Base-by-base conservation (phyloP, 2,113 vertebrate species). In the Poicephalus meyeri region DNA sequence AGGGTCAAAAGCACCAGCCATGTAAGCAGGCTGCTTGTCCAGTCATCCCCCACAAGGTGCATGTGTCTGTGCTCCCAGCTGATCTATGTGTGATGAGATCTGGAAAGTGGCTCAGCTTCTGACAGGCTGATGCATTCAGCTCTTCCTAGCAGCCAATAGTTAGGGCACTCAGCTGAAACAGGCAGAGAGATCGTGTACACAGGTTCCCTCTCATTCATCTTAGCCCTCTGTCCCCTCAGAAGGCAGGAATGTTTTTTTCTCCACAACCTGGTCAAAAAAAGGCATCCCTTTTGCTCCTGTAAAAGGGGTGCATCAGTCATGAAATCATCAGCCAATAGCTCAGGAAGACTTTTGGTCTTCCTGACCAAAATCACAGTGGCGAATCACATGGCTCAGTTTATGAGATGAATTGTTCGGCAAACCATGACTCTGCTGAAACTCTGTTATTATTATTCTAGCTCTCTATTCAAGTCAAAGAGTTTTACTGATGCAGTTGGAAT, bases 61-160 rank as follows among this genome's bases (percentile, higher is more conserved):
- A 8, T 1, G n/a, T 64, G 29, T 21, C 73, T 8, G 0, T 13
- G 13, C 28, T 71, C 39, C 9, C 78, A 69, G 53, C n/a, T 52
- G 33, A 46, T 16, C 37, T 23, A 23, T 42, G 20, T 5, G 56
- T 7, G 3, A 80, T 64, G 46, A 56, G 74, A 3, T 7, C 28
- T 50, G 64, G 63, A 42, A 77, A 52, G 12, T 42, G n/a, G 25
- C 52, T 78, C 53, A 41, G 44, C 50, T 29, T 42, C 64, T 31
- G 61, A 41, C 47, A 78, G 80, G 37, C n/a, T 82, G 39, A 28
- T 1, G 1, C 47, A 29, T 72, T 39, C 1, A 1, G 50, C 58
- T 21, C 28, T 39, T 39, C 50, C 58, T 46, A 39, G 39, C 1
- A 2, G 42, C 17, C 4, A 3, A 53, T 0, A 44, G 23, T 28